A percentile compares a stretch with the other conserved stretches of the same genome.
These are phyloP conservation scores for Syngnathus floridae DNA, from an alignment of 2,113 vertebrate genomes.

Conservation along the genomic window DNA sequence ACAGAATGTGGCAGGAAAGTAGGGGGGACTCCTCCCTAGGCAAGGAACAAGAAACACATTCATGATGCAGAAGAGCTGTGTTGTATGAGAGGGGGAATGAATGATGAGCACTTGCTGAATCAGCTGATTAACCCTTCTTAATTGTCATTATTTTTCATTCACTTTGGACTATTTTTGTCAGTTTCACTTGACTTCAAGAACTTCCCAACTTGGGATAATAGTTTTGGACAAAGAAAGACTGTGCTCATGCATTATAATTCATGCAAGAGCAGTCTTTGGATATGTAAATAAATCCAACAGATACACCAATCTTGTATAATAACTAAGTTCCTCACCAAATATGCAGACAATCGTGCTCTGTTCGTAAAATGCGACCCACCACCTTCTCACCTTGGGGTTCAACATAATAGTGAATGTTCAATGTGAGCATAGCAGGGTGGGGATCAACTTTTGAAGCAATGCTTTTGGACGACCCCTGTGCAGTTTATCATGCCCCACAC, in stretches of 20 bases:
- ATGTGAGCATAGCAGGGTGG: constrained; percentile 24
- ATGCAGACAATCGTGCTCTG: constrained; percentile 14
- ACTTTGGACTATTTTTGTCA: not conserved
- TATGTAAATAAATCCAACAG: not conserved
- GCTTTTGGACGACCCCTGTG: constrained; percentile 31
- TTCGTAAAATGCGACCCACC: constrained; percentile 13
- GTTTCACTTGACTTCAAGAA: not conserved
- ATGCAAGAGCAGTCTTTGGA: not conserved
- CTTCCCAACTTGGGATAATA: not conserved
- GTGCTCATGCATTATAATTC: not conserved
- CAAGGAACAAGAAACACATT: constrained; percentile 47
- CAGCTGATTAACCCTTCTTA: constrained; percentile 18
- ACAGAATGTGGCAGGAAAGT: constrained; percentile 23
- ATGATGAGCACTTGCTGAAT: constrained; percentile 29
- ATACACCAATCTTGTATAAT: constrained; percentile 3
- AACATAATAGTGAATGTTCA: constrained; percentile 14
- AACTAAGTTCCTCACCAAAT: constrained; percentile 20
- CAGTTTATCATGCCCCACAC: constrained; percentile 56
- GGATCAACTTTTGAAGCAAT: constrained; percentile 42
- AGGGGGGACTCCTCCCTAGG: constrained; percentile 33
- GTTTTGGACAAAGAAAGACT: not conserved
- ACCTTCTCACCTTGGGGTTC: constrained; percentile 15
- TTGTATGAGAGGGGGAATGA: constrained; percentile 18
- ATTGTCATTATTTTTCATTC: not conserved
- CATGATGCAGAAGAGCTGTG: constrained; percentile 30